These are phyloP conservation scores for Psilanteris sp. DNA, from an alignment of 1,140 invertebrate species.

Conservation along the genomic window DNA sequence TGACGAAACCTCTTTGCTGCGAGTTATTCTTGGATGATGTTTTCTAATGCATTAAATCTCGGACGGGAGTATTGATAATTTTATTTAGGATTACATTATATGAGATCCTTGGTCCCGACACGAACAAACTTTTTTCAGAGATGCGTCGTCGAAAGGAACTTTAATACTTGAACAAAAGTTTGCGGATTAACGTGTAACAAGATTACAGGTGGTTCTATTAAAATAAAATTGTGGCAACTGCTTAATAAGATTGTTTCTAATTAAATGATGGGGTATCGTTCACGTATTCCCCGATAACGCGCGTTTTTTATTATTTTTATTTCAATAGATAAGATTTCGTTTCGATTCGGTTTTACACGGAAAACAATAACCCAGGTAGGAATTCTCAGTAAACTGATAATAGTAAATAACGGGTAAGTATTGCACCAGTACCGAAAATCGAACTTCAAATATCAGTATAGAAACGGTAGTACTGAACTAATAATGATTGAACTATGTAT, in stretches of 20 bases:
- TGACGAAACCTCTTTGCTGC: neutral
- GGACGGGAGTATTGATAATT: constrained; percentile 31
- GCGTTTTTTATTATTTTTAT: no score
- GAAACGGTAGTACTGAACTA: no score
- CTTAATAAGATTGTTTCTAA: constrained; percentile 51
- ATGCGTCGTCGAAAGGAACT: constrained; percentile 28
- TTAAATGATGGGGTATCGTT: constrained; percentile 37
- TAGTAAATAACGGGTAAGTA: no score
- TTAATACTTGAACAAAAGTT: constrained; percentile 58
- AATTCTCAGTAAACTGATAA: no score
- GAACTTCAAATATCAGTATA: no score
- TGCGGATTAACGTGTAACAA: constrained; percentile 43
- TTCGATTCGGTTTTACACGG: no score
- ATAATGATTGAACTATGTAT: no score
- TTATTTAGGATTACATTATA: constrained; percentile 40
- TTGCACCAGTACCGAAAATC: no score
- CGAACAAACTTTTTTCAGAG: constrained; percentile 27
- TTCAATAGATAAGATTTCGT: no score
- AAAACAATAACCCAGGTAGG: no score
- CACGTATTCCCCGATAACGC: neutral
- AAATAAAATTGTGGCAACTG: constrained; percentile 43
- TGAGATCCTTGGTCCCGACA: neutral
- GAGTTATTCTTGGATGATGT: constrained; percentile 26
- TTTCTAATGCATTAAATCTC: constrained; percentile 23
- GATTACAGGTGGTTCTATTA: constrained; percentile 54